Evolutionary conservation across 2,113 vertebrate genomes (phyloP).

Genomic region (Talpa occidentalis): DNA sequence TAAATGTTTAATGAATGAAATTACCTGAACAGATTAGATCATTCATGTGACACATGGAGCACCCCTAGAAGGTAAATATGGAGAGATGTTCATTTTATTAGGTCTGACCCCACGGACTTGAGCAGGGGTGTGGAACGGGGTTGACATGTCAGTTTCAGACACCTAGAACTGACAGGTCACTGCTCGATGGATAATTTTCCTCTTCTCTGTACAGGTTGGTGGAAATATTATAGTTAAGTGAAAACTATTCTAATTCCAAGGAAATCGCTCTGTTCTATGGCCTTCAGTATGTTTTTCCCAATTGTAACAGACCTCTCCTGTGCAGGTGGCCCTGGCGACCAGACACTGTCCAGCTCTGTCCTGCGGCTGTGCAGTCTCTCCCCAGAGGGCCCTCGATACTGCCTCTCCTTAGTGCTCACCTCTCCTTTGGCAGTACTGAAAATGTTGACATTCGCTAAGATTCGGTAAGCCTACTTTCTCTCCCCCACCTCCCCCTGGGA

Average conservation of each 20-base stretch:
- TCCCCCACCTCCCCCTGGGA: neutral
- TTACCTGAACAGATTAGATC: neutral
- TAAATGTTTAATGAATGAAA: neutral
- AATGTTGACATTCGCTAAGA: neutral
- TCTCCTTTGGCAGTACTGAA: no score
- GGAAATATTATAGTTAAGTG: neutral
- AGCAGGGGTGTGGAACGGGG: neutral
- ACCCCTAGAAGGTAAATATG: neutral
- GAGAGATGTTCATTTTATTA: neutral
- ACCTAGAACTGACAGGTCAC: neutral
- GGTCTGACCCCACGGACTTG: neutral
- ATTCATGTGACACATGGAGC: neutral
- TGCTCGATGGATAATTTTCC: neutral
- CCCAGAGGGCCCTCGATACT: neutral
- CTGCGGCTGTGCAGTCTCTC: no score
- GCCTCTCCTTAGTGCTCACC: neutral
- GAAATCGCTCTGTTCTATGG: neutral
- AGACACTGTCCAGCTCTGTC: no score
- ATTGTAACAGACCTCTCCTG: rapidly evolving
- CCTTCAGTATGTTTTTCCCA: neutral
- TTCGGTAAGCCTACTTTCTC: neutral
- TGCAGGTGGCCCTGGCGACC: rapidly evolving
- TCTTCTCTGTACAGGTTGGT: neutral
- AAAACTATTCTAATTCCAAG: neutral
- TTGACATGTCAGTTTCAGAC: neutral